These are phyloP conservation scores for Nerophis lumbriciformis DNA, from an alignment of 2,113 vertebrate species.

Conservation along the genomic window DNA sequence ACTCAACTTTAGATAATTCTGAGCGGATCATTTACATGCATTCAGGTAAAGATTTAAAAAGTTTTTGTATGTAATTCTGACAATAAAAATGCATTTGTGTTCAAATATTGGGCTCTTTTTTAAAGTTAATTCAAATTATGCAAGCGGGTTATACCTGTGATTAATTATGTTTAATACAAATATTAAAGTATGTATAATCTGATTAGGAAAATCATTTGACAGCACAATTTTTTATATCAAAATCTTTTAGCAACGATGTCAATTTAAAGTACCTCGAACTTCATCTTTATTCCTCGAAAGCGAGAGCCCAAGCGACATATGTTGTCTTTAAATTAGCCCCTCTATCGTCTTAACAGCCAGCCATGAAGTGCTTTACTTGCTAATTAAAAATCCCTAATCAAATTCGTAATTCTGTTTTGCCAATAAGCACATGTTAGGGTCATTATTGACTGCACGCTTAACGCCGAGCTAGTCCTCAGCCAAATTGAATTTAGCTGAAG, in stretches of 20 bases:
- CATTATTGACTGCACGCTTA: slow-evolving; percentile 71
- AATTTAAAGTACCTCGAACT: background rate
- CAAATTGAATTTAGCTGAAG: slow-evolving; percentile 64
- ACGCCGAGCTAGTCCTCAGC: slow-evolving; percentile 65
- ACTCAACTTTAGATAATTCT: no score
- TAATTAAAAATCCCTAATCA: slow-evolving; percentile 77
- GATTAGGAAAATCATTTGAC: no score
- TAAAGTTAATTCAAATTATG: no score
- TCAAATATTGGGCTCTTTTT: no score
- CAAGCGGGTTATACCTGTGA: no score
- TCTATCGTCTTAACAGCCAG: slow-evolving; percentile 55
- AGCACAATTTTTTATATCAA: background rate
- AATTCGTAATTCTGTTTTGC: slow-evolving; percentile 72
- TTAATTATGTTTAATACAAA: no score
- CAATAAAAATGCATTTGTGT: no score
- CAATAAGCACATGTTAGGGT: slow-evolving; percentile 72
- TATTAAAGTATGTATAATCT: no score
- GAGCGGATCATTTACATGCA: no score
- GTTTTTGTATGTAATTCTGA: no score
- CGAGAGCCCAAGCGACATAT: slow-evolving; percentile 22
- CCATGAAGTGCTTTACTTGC: slow-evolving; percentile 64
- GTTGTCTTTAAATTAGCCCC: slow-evolving; percentile 43
- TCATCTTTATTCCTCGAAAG: slow-evolving; percentile 8
- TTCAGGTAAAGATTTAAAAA: no score
- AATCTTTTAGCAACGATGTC: background rate